Evolutionary conservation across 2,888 invertebrate species (phyloP), one percentile per base, ranked within the genome.

Genomic region (Malacosoma neustria): DNA sequence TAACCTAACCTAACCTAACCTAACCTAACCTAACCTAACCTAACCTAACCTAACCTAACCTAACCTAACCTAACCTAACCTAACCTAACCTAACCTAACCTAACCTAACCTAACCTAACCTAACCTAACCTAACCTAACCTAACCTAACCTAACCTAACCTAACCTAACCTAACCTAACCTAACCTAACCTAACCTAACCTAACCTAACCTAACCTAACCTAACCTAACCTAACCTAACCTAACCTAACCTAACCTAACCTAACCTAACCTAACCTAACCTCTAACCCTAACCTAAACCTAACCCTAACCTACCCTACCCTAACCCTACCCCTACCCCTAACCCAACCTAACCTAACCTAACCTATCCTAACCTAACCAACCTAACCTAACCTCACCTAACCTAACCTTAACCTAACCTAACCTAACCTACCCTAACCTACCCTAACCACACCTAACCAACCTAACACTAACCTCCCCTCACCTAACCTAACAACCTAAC

Each of bases 151-250:
- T 35, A 34, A 37, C 36, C 36, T 35, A 37, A 35, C 38, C 42
- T 35, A 42, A 42, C 39, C 36, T 36, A 36, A 38, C 36, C 36
- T 38, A 36, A 38, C 41, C 37, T 39, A 35, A 35, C 37, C 39
- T 39, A 36, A 39, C 38, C 36, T 35, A 42, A 42, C 38, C 36
- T 33, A 39, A 37, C 40, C 14, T 30, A 37, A 40, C 36, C 36
- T 34, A 40, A 37, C 40, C 40, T 37, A 37, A 37, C 40, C 40
- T 42, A 42, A 42, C 42, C 42, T 42, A 39, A 39, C 39, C 39
- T 42, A 42, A 42, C 42, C 42, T 42, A 42, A 42, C 42, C 42
- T 42, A 42, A 42, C 42, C 39, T 41, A 42, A 42, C 41, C 41
- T 42, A 42, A 42, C 41, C 41, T 42, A 42, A 42, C 41, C 41